Percentiles rank a stretch among this genome's conserved stretches.
These are phyloP conservation scores for Pelvicachromis taeniatus DNA, from an alignment of 2,113 vertebrate species.

Conservation along the genomic window DNA sequence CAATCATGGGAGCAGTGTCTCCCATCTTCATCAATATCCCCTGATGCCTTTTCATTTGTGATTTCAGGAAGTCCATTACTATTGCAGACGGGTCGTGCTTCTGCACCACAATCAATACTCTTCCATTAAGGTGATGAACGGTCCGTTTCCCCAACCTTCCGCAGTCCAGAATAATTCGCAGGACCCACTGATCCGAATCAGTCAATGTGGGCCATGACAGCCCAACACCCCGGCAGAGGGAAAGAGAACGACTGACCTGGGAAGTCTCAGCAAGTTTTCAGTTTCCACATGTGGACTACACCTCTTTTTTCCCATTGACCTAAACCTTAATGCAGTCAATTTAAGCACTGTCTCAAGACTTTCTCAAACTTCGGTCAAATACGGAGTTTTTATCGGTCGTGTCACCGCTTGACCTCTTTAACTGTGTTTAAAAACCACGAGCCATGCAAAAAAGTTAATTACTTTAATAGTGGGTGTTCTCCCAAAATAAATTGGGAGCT, in stretches of 20 bases:
- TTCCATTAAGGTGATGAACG: constrained; percentile 74
- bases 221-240: constrained; percentile 10
- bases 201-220: constrained; percentile 47
- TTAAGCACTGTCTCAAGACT: not conserved
- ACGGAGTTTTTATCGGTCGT: not conserved
- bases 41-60: constrained; percentile 50
- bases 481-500: not conserved
- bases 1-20: constrained; percentile 10
- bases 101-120: constrained; percentile 68
- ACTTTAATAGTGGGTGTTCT: not conserved
- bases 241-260: constrained; percentile 15
- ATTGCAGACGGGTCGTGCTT: constrained; percentile 59
- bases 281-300: not conserved
- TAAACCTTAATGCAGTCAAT: not conserved
- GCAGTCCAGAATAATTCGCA: constrained; percentile 61
- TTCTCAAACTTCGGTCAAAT: not conserved
- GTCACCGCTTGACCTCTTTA: not conserved
- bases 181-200: constrained; percentile 58
- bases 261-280: not conserved
- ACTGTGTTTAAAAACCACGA: not conserved
- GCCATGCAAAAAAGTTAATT: not conserved
- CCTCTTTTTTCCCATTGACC: not conserved
- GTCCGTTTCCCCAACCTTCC: constrained; percentile 51
- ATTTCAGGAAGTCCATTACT: constrained; percentile 66
- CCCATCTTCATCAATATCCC: constrained; percentile 18